Base-by-base conservation (phyloP, 2,888 invertebrate genomes). In the Ischnura elegans region DNA sequence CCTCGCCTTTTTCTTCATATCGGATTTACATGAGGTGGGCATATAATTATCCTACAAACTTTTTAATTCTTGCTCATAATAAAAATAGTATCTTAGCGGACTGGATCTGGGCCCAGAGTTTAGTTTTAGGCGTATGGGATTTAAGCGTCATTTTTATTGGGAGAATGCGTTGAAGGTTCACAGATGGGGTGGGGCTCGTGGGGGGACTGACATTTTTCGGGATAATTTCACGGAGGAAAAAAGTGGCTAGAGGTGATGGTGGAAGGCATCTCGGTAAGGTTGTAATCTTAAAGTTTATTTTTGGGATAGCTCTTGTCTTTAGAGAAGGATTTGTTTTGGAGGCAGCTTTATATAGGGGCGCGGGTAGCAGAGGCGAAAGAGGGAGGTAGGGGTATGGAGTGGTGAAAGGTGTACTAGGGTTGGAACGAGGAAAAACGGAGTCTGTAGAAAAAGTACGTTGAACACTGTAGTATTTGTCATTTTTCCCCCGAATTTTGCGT, bases 361-460 rank as follows among this genome's bases (percentile, higher is more conserved):
- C 8, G 61, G 8, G 25, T 25, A 6, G 61, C 25, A 61, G 5
- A 61, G 47, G 76, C 0, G 10, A 10, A 36, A 25, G 36, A 36
- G 66, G 86, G 45, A n/a, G 8, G 25, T 5, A n/a, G 8, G 86
- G 45, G 45, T 25, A 43, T 5, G 46, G 8, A 25, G 16, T 43
- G 45, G 21, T 86, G 46, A 85, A 85, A 21, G 86, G 86, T 25
- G 86, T 45, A 10, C 29, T 13, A 84, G 29, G 45, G 46, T 13
- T 6, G 45, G 51, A 19, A 8, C 25, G 46, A 86, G 45, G 45
- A 45, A 46, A 46, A 86, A 46, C 25, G n/a, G 25, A 25, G 46
- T 19, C n/a, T n/a, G 25, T n/a, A 46, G 45, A 86, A 86, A 46
- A 46, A 86, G 76, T 76, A 76, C 76, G 76, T 76, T 36, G 76